Evolutionary conservation across 2,113 vertebrate species (phyloP).

Genomic region (Lepidothrix coronata): DNA sequence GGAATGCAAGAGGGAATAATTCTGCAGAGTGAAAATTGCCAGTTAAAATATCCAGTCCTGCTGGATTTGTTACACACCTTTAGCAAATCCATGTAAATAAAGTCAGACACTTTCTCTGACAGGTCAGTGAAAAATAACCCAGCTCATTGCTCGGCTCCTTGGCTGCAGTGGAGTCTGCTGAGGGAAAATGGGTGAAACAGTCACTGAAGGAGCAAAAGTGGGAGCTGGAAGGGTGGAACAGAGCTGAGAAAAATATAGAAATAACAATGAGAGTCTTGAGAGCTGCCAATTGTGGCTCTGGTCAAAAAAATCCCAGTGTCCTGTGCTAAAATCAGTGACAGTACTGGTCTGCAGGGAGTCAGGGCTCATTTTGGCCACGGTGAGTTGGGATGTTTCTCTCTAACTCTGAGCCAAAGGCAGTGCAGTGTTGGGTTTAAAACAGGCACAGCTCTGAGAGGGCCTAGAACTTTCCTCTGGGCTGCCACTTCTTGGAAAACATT

Average conservation of each 20-base stretch:
- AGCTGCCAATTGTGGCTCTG: not conserved
- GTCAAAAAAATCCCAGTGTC: not conserved
- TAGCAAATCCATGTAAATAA: not conserved
- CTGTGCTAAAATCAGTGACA: not conserved
- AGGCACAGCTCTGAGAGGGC: not conserved
- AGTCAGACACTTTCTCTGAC: not conserved
- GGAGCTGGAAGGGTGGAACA: not conserved
- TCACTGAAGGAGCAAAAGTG: not conserved
- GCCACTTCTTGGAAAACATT: not conserved
- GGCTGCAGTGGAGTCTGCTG: not conserved
- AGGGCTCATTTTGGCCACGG: not conserved
- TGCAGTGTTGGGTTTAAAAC: slow-evolving; percentile 5
- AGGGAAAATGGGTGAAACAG: not conserved
- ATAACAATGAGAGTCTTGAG: not conserved
- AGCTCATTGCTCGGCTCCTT: not conserved
- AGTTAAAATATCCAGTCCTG: not conserved
- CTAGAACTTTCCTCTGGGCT: slow-evolving; percentile 27
- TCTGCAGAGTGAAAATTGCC: not conserved
- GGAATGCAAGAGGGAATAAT: not conserved
- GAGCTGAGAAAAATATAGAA: not conserved
- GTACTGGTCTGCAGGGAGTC: not conserved
- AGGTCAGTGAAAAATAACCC: not conserved
- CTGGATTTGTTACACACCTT: not conserved
- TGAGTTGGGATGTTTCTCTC: not conserved
- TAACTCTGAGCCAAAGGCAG: not conserved